Base-by-base conservation (phyloP, 2,888 invertebrate genomes). In the Dioctria rufipes region DNA sequence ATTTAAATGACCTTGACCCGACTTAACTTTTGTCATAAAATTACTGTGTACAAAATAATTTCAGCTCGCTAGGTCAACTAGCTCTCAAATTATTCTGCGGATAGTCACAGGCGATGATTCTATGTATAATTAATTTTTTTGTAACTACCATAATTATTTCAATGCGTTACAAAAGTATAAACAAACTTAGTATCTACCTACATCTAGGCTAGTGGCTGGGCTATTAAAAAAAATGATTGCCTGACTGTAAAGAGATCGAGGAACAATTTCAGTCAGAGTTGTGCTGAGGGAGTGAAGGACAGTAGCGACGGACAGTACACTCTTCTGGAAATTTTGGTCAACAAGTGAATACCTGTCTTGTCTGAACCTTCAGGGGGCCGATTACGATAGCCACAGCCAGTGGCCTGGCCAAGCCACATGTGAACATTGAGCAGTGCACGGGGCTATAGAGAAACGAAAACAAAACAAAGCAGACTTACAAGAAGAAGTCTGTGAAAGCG, bases 341-440 rank as follows among this genome's bases (percentile, higher is more conserved):
- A 73, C 73, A 73, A 73, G 73, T 73, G 73, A 73, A 43, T 40
- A 43, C 42, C 54, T 54, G 42, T 46, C 37, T 11, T 25, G 25
- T 60, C 58, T 42, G 58, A 43, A 73, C 58, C 73, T 58, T 54
- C 13, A 58, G 58, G 58, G 73, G 58, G 73, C 73, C 73, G 58
- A 73, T 40, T 73, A 58, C 73, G 73, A 73, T 58, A 73, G 73
- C 73, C 73, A 60, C 58, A 25, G 25, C 25, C 25, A 25, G 25
- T 25, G 25, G 25, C 25, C 25, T 73, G 73, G 73, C 60, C 25
- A 25, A 25, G 25, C 25, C 73, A 73, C 73, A 73, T 73, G 25
- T 25, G 73, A 71, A 51, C 69, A 54, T 9, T 46, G 49, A 51
- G 71, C 71, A 39, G 54, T 46, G 54, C 73, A 73, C 25, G 25